These are phyloP conservation scores for Ranitomeya variabilis DNA, from an alignment of 2,113 vertebrate species.

Conservation along the genomic window DNA sequence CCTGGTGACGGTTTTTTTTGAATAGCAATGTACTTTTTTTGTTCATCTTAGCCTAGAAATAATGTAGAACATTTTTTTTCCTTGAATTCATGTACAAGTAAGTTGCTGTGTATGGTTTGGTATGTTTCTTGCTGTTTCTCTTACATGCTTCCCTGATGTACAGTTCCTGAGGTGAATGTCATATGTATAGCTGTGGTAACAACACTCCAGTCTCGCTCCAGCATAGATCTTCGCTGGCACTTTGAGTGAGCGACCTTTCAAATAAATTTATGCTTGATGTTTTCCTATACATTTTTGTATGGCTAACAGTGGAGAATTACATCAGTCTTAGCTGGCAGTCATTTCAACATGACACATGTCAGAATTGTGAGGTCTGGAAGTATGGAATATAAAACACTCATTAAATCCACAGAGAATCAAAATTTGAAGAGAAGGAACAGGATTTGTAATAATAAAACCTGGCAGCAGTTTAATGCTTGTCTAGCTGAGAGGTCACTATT, in stretches of 20 bases:
- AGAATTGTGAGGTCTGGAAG: slow-evolving; percentile 10
- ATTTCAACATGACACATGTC: slow-evolving; percentile 1
- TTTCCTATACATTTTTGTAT: slow-evolving; percentile 11
- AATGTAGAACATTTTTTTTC: neutral
- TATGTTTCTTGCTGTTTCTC: neutral
- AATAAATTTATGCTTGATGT: slow-evolving; percentile 8
- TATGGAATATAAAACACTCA: slow-evolving; percentile 24
- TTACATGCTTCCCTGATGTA: slow-evolving; percentile 6
- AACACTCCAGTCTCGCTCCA: slow-evolving; percentile 1
- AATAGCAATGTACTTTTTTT: neutral
- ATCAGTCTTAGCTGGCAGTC: slow-evolving; percentile 15
- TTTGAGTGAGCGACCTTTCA: neutral
- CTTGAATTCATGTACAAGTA: neutral
- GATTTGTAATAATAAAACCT: slow-evolving; percentile 12
- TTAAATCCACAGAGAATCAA: slow-evolving; percentile 6
- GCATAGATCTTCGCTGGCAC: neutral
- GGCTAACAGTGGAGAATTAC: slow-evolving; percentile 20
- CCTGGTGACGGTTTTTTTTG: no score
- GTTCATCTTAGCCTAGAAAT: neutral
- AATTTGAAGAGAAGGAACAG: slow-evolving; percentile 15
- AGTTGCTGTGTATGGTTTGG: neutral
- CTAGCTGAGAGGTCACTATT: neutral
- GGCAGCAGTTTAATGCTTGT: slow-evolving; percentile 16
- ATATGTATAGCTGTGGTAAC: slow-evolving; percentile 1
- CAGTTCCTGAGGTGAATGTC: neutral